Evolutionary conservation across 2,888 invertebrate genomes (phyloP), one percentile per base, ranked within the genome.

Genomic region (Physocephala rufipes): DNA sequence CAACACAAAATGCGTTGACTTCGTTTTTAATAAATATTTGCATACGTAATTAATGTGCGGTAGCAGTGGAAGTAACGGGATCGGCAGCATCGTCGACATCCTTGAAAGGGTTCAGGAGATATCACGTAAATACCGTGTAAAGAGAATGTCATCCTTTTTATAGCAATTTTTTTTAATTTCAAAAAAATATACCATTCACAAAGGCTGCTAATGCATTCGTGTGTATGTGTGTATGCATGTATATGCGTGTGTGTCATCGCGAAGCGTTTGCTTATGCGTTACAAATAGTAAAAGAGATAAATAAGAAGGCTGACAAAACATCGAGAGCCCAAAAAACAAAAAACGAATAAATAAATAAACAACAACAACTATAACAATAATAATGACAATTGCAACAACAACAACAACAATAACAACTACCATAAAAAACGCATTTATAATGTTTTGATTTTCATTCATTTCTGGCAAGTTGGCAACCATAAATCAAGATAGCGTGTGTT

Each of bases 401-500:
- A 36, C 36, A 36, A 36, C 4, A 36, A 36, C 36, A 36, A 36
- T 9, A 36, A 36, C 36, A 36, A 36, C 9, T 7, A 36, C 36
- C 36, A 36, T 36, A 36, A 77, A 81, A 77, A 78, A 81, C 78
- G 80, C 78, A 81, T 80, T 81, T 78, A 77, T 74, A 80, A 78
- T 82, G 78, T 83, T 82, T 79, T 82, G 82, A 82, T 82, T 83
- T n/a, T n/a, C n/a, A n/a, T n/a, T 78, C 78, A 75, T 79, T 82
- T 83, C 79, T 82, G 82, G 78, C 79, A 81, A 83, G 82, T 81
- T 79, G 72, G 68, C 73, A 76, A 75, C 76, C 79, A 80, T 81
- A 81, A 81, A 81, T 82, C 81, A 82, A 75, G 71, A 71, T 69
- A 82, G 76, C 83, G 84, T 84, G 83, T 84, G 84, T 79, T 84